Evolutionary conservation across 1,140 invertebrate genomes (phyloP), one percentile per base, ranked within the genome.

Genomic region (Drosophila seguyi): DNA sequence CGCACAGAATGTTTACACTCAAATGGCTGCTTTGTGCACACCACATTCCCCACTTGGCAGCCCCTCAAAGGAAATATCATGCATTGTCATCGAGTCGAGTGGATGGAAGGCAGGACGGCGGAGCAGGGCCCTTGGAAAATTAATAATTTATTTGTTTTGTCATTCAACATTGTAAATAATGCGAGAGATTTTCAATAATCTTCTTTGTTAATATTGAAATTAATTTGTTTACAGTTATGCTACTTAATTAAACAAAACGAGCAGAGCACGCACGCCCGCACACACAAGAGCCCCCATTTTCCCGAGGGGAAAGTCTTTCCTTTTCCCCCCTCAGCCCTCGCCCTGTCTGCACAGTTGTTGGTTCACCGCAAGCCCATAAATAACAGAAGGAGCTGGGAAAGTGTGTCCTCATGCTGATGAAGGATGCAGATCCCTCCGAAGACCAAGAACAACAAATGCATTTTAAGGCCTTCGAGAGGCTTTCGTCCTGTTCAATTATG

Each of bases 171-270:
- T 85, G 85, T 90, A 85, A 90, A 90, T 90, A 81, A 90, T 90
- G 86, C 83, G 75, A 86, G 81, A 90, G 85, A 88, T 90, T 90
- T 90, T 90, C 85, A 90, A 90, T 90, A 90, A 90, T 90, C 85
- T 90, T 90, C 85, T 90, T 90, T 90, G 85, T 90, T 90, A 90
- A 90, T 90, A 90, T 90, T 90, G 86, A 90, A 90, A 90, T 90
- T 90, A 90, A 90, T 90, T 90, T 90, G 85, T 90, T 90, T 90
- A 85, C 85, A 85, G 86, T 90, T 90, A 73, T 90, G 85, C 86
- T 85, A 90, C 85, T 90, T 90, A 90, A 90, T 90, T 90, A 90
- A 90, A 90, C 85, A 90, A 79, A 90, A 75, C 74, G 78, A 55
- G 47, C 45, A 47, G 42, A 52, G 50, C 47, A 79, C 42, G 25